Evolutionary conservation across 2,113 vertebrate genomes (phyloP), one percentile per base, ranked within the genome.

Genomic region (Tinamus guttatus): DNA sequence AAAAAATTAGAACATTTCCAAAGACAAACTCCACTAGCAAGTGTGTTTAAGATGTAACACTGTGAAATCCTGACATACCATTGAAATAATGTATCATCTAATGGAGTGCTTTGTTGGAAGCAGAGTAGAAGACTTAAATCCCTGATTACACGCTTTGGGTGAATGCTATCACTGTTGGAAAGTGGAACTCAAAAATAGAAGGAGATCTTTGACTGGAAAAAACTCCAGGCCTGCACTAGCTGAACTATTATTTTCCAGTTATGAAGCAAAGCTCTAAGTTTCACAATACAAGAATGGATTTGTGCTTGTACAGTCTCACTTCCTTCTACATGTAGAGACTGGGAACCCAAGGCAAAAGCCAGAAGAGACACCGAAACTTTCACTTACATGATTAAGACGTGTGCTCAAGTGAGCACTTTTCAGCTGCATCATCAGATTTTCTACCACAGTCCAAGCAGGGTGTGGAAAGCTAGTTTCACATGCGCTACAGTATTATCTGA

Each of bases 391-490:
- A 69, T 0, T 65, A 60, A 91, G 36, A 78, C n/a, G 40, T 16
- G 19, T 71, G 51, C 45, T 87, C 30, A 87, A 71, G 49, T 19
- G 15, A 69, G 32, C 0, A 1, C 59, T 70, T 93, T 96, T 78
- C 51, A 93, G 74, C 80, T 65, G 16, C 80, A 90, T 93, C 93
- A 94, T 94, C 94, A 69, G 36, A 4, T 86, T 90, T 80, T 84
- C 64, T 58, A 78, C 64, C 60, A 92, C 76, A 64, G 60, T 38
- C 32, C 87, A 89, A 85, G 25, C 65, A 89, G 84, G 95, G 91
- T 47, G 89, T 67, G 93, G 91, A 89, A 86, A 92, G 62, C 74
- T 92, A 36, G 74, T 89, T 94, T 94, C 81, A 85, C 18, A 9
- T 59, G 63, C 52, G 56, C 47, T 52, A 2, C 25, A 87, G 65